phyloP scores from a whole-genome alignment of 2,888 invertebrate genomes.

The Limnephilus marmoratus region DNA sequence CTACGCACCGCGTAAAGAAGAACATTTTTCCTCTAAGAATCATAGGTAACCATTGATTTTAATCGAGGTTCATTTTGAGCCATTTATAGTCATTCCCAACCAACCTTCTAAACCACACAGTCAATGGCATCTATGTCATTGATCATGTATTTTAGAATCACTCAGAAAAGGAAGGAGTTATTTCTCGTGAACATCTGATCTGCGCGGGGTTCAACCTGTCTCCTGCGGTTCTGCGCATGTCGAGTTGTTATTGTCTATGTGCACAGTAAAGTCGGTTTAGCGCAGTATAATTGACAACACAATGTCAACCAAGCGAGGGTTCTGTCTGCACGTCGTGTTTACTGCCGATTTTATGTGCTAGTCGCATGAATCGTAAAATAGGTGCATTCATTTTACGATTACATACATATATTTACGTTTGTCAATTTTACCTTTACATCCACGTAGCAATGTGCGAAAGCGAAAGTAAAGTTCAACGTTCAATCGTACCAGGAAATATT shows the following conservation, averaged over 20 bases:
- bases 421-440: background rate
- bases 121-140: background rate
- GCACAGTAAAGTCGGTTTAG: background rate
- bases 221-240: background rate
- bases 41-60: background rate
- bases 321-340: constrained; percentile 30
- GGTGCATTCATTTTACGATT: background rate
- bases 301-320: background rate
- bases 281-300: constrained; percentile 17
- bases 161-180: background rate
- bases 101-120: background rate
- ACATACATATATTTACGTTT: background rate
- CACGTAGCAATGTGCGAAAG: background rate
- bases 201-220: background rate
- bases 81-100: background rate
- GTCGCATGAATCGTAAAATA: constrained; percentile 7
- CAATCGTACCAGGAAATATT: background rate
- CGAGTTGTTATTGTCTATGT: background rate
- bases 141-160: background rate
- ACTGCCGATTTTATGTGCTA: constrained; percentile 9
- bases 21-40: background rate
- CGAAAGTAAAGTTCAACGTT: background rate
- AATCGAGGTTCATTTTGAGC: background rate
- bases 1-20: background rate
- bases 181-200: background rate